Evolutionary conservation across 1,140 invertebrate species (phyloP).

Genomic region (Drosophila littoralis): DNA sequence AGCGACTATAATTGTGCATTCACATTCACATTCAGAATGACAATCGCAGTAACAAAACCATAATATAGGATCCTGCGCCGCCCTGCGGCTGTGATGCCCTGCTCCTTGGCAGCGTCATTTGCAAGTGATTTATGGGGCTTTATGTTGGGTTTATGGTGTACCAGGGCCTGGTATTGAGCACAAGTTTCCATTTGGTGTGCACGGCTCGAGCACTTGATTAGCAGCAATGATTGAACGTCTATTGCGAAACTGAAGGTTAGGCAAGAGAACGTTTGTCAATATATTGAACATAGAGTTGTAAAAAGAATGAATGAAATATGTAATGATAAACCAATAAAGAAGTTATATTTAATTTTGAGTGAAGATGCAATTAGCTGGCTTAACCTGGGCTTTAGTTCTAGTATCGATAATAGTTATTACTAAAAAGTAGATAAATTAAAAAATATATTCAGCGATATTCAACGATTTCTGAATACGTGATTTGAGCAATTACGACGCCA

Average conservation of each 20-base stretch:
- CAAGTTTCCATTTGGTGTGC: constrained; percentile 60
- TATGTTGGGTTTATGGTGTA: constrained; percentile 23
- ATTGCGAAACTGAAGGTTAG: constrained; percentile 56
- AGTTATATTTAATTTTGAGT: not conserved
- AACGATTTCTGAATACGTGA: too few species aligned
- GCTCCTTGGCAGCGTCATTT: constrained; percentile 61
- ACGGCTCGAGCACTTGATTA: constrained; percentile 68
- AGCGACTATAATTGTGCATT: constrained; percentile 81
- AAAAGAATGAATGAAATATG: not conserved
- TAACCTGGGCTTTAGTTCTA: too few species aligned
- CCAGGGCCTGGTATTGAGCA: constrained; percentile 2
- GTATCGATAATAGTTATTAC: too few species aligned
- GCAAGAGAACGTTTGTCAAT: constrained; percentile 26
- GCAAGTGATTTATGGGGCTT: constrained; percentile 77
- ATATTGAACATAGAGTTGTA: constrained; percentile 15
- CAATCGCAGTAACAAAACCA: constrained; percentile 25
- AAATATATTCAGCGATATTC: too few species aligned
- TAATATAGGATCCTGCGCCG: constrained; percentile 49
- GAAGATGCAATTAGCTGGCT: not conserved
- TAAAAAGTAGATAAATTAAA: too few species aligned
- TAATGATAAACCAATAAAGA: not conserved
- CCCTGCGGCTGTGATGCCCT: constrained; percentile 36
- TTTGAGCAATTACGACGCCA: constrained; percentile 14
- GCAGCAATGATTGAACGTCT: constrained; percentile 71
- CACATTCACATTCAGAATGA: constrained; percentile 53